Base-by-base conservation (phyloP, 2,113 vertebrate species). In the Sorex fumeus region DNA sequence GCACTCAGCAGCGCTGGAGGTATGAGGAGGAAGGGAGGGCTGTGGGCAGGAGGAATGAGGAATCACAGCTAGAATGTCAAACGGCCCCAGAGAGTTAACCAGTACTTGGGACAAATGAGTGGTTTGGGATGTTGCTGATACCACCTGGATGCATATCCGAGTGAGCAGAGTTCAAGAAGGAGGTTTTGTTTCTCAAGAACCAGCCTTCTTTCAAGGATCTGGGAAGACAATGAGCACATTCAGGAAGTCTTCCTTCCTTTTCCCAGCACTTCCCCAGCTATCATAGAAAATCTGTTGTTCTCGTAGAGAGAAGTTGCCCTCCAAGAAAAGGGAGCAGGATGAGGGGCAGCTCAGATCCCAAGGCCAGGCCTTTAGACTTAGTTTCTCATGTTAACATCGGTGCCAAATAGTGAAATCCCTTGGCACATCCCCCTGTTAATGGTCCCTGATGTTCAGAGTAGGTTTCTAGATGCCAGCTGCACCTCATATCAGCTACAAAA, bases 101-200 rank as follows among this genome's bases (percentile, higher is more conserved):
- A 0, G 0, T 34, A 62, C 16, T 30, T 10, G 40, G 45, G 0
- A 1, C 23, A 93, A 87, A 10, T 3, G 60, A 11, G 30, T 3
- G 2, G 84, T 70, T 77, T n/a, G 27, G 89, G 82, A 69, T 71
- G 0, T 0, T 3, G 7, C 0, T 0, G 78, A 9, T 88, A 70
- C 25, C 67, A 32, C 16, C 57, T 64, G 62, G 21, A 60, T 12
- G 47, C 74, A 23, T 9, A 57, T 34, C 62, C 36, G n/a, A 53
- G n/a, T 0, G n/a, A 6, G 19, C 71, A 84, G 40, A 45, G 69
- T 9, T 45, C 9, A 3, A 74, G 19, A 27, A 34, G 7, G 23
- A 47, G 40, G 7, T 57, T 34, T 62, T 30, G 10, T 70, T 71
- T 90, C 62, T 75, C 43, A 45, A 34, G 77, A 34, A 25, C 27